Evolutionary conservation across 2,888 invertebrate genomes (phyloP), one percentile per base, ranked within the genome.

Genomic region (Trissoscelio sp.): DNA sequence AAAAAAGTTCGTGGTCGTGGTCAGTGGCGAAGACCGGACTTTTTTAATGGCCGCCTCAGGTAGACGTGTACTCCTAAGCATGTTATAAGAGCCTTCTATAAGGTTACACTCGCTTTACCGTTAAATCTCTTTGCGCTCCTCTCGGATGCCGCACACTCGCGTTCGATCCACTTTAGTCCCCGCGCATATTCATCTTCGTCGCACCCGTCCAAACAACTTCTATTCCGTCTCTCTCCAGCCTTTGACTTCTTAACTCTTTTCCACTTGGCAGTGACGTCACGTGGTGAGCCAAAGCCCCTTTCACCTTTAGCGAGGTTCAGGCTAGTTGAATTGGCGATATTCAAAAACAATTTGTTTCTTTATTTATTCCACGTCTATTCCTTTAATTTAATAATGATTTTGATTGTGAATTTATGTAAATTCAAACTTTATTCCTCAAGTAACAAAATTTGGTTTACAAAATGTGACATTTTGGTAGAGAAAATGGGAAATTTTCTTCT

Each of bases 71-170:
- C 73, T 42, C 12, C 81, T 77, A 67, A 81, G 60, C 79, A 73
- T 74, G 81, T 80, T 74, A 44, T 37, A 55, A 62, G 73, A 83
- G 82, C 83, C 81, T 79, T 83, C 87, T 87, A 87, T 89, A 89
- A 89, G 88, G 87, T 88, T 89, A 88, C 86, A 86, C 84, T 83
- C 83, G 81, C 84, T 89, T 88, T 89, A 89, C 89, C 89, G 89
- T 89, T 89, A 89, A 88, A 81, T 83, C 85, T 86, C 86, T 87
- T 86, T 60, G 80, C 83, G 55, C 80, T 83, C 79, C 74, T 73
- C 62, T 74, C 67, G 81, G 83, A 62, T 83, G 83, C 78, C 85
- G 82, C 79, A 83, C 85, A 83, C 84, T 85, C 86, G 84, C 86
- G 80, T 87, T 88, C 85, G 83, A 86, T 84, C 84, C 75, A 72